Percentiles rank a stretch among this genome's conserved stretches.
Evolutionary conservation across 1,140 invertebrate genomes (phyloP).

Genomic region (Antheraea pernyi): DNA sequence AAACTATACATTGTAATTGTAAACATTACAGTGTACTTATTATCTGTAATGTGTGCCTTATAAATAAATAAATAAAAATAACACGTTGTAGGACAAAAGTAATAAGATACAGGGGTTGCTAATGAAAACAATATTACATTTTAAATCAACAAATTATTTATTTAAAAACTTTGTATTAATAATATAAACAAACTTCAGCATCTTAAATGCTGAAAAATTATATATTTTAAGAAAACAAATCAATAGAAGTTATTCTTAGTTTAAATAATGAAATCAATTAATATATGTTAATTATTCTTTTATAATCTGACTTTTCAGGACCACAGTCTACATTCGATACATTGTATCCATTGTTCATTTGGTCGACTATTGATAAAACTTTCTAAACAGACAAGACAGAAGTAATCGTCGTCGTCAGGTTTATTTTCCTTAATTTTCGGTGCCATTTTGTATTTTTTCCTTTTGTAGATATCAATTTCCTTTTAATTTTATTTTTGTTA

Average conservation of each 20-base stretch:
- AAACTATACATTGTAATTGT: too few species aligned
- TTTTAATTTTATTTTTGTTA: slow-evolving; percentile 30
- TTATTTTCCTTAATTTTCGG: slow-evolving; percentile 9
- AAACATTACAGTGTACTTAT: too few species aligned
- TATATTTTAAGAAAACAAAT: slow-evolving; percentile 15
- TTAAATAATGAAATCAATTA: slow-evolving; percentile 14
- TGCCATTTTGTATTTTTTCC: slow-evolving; percentile 20
- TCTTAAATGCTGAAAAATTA: slow-evolving; percentile 6
- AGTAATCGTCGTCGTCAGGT: not conserved
- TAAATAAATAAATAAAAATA: too few species aligned
- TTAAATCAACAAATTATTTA: too few species aligned
- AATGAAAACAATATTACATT: too few species aligned
- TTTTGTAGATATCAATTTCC: slow-evolving; percentile 20
- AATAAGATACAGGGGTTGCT: too few species aligned
- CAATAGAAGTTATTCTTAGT: slow-evolving; percentile 15
- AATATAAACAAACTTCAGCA: slow-evolving; percentile 1
- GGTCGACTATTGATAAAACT: too few species aligned
- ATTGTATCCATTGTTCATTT: slow-evolving; percentile 18
- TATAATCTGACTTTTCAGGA: slow-evolving; percentile 15
- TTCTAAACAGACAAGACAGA: slow-evolving; percentile 5
- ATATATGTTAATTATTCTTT: slow-evolving; percentile 16
- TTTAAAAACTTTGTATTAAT: slow-evolving; percentile 18
- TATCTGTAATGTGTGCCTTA: too few species aligned
- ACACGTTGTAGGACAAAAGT: too few species aligned
- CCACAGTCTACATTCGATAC: slow-evolving; percentile 14